phyloP scores from a whole-genome alignment of 2,888 invertebrate genomes.

The Idaea aversata region DNA sequence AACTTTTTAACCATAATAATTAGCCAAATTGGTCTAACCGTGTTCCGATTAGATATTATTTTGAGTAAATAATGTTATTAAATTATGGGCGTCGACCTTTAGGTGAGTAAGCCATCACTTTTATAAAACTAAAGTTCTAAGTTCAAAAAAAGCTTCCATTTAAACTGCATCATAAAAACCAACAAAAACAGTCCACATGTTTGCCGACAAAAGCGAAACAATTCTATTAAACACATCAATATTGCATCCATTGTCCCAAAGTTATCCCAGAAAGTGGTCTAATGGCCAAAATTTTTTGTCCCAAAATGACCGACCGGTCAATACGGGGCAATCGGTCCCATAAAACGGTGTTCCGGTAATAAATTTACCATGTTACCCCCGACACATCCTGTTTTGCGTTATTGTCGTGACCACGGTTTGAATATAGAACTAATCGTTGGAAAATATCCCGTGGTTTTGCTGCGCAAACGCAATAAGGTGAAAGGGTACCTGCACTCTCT shows the following conservation, averaged over 20 bases:
- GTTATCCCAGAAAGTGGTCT: neutral
- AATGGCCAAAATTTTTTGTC: neutral
- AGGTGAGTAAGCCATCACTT: no score
- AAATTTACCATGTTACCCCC: neutral
- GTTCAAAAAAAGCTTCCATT: no score
- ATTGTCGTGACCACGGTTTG: conserved; percentile 1
- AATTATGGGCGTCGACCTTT: no score
- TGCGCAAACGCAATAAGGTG: conserved; percentile 3
- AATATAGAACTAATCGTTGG: neutral
- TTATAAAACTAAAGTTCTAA: no score
- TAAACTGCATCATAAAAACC: neutral
- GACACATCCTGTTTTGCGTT: neutral
- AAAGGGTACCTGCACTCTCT: no score
- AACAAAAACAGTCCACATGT: neutral
- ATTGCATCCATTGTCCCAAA: neutral
- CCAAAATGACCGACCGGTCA: conserved; percentile 18
- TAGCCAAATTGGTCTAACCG: no score
- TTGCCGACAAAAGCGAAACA: neutral
- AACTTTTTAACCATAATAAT: no score
- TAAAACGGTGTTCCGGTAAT: neutral
- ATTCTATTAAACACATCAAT: neutral
- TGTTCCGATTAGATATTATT: no score
- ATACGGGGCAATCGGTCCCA: conserved; percentile 16
- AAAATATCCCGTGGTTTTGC: conserved; percentile 3
- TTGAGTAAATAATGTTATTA: no score